Evolutionary conservation across 2,797 vertebrate species (phyloP), one percentile per base, ranked within the genome.

Genomic region (Diceros bicornis): DNA sequence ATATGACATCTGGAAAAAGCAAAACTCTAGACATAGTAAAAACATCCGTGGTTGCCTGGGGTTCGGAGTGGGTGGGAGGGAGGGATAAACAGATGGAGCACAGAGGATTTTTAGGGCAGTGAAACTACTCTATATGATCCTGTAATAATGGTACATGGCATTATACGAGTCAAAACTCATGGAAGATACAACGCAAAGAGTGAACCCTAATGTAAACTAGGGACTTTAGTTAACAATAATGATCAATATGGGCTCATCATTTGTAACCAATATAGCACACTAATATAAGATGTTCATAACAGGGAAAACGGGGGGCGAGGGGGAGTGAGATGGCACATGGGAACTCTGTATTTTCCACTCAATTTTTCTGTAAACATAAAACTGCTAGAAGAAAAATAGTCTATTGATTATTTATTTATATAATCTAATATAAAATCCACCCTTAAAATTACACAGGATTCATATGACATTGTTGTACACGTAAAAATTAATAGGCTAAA

Each of bases 231-330:
- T 14, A 77, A 32, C 5, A 25, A 13, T 7, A 47, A 6, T 0
- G 1, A 23, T 7, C 9, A 0, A 1, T 4, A 3, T 3, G 0
- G 18, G 13, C 62, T 77, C 41, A 4, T 27, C 18, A 1, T 2
- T 34, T 12, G 34, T 44, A 14, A 75, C 8, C 13, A 59, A 37
- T 1, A 2, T 4, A 2, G 20, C n/a, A 27, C 16, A 13, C 5
- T 9, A 8, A 74, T 4, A 4, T 7, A 7, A 44, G 37, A 29
- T 14, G 27, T 10, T 44, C 14, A 1, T 16, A 6, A 34, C 4
- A 27, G 17, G 57, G 74, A 23, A 18, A 20, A 3, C 8, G n/a
- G 1, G 1, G n/a, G 1, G 23, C 0, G 1, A 47, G 8, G 23
- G 18, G 13, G 59, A n/a, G 14, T 6, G 14, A 57, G 1, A 11